Base-by-base conservation (phyloP, 2,888 invertebrate species). In the Agonopterix subpropinquella region DNA sequence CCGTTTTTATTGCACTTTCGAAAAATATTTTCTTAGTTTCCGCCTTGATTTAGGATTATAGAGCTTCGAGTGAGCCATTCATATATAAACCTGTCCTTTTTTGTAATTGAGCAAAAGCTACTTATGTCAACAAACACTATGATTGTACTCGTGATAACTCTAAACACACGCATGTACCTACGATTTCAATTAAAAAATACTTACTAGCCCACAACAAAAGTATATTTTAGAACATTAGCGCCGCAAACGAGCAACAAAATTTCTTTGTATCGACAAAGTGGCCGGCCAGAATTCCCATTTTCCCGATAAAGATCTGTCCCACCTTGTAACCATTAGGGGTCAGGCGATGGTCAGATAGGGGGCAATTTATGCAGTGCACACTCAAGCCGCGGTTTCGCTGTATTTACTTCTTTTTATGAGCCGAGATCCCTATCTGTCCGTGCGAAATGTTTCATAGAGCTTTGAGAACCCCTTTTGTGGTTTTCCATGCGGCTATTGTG, bases 321-420 rank as follows among this genome's bases (percentile, higher is more conserved):
- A 82, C 83, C 83, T 84, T 66, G 73, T 65, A 72, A 70, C 82
- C 76, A 83, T 84, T 85, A 85, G 64, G 73, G 83, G 85, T 79
- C 86, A 82, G 74, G 74, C 80, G 83, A 84, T 83, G 78, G 78
- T 59, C 75, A 78, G 82, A 85, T 85, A 83, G 69, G 68, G 67
- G 69, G 66, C 80, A 80, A 85, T 83, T 86, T 83, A 82, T 84
- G 78, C 81, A 82, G 75, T 80, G 77, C 77, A 80, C 74, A 80
- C 77, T 81, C 76, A 74, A 79, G 73, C 68, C 53, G 49, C 47
- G 49, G 55, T 52, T 71, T 62, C 67, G 64, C 65, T 70, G 70
- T 81, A 75, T 79, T 81, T 77, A 80, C 74, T 75, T 77, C 67
- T 76, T 77, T 73, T 78, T 80, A 77, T 70, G 74, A 72, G 65